Base-by-base conservation (phyloP, 2,888 invertebrate genomes). In the Tipula unca region DNA sequence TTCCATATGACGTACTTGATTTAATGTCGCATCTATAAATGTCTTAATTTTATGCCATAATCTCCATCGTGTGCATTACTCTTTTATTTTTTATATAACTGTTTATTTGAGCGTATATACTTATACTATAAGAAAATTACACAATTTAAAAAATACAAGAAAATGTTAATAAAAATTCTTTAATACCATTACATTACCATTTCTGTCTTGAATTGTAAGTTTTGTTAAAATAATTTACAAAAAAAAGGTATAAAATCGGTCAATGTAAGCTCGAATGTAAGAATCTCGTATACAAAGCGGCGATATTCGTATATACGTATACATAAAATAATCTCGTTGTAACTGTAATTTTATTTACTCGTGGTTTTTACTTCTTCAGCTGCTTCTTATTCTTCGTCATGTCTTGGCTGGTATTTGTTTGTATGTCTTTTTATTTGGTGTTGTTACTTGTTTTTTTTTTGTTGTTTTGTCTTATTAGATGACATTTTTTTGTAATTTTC, bases 141-240 rank as follows among this genome's bases (percentile, higher is more conserved):
- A 69, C 69, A 69, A 25, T 25, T 69, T 69, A 69, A 69, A 3
- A 69, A 25, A 69, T 25, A 20, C 69, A 69, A 69, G 25, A 69
- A 69, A 69, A 69, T 69, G 69, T 69, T 69, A 69, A 54, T 54
- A 54, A 54, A 54, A 69, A 69, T 69, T 69, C 69, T 69, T 69
- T 69, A 25, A 20, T 69, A 69, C 10, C 69, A 69, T 69, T 69
- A 69, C 69, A 69, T 69, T 69, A 69, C 25, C 69, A 69, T 69
- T n/a, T 69, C 69, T 69, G 69, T 69, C 69, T 69, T 25, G 69
- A 25, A 20, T 69, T 69, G 25, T 69, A 69, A 25, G 25, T 69
- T 69, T 1, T 25, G 25, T 69, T 69, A 25, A 32, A 20, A 69
- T n/a, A n/a, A n/a, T n/a, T n/a, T n/a, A 69, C 69, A 69, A 69